Percentiles rank a stretch among this genome's conserved stretches.
These are phyloP conservation scores for Channa argus DNA, from an alignment of 2,113 vertebrate species.

Conservation along the genomic window DNA sequence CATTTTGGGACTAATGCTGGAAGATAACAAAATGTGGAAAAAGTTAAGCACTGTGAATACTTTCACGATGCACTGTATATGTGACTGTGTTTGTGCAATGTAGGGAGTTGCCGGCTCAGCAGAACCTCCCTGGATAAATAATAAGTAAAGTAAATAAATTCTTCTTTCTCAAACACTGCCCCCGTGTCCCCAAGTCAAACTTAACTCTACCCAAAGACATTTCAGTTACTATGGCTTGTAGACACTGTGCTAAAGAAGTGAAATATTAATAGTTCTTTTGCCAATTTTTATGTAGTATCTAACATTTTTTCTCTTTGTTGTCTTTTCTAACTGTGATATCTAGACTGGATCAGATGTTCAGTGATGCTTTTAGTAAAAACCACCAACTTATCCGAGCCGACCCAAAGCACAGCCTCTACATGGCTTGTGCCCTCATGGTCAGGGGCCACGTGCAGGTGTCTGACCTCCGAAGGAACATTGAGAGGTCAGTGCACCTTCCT, in stretches of 20 bases:
- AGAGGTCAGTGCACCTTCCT: slow-evolving; percentile 83
- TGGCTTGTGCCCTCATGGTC: slow-evolving; percentile 95
- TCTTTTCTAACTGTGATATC: slow-evolving; percentile 7
- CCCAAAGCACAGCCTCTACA: slow-evolving; percentile 90
- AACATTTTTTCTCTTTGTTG: not conserved
- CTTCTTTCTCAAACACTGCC: not conserved
- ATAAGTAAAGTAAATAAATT: not conserved
- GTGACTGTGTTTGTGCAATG: slow-evolving; percentile 33
- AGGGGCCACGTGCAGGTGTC: slow-evolving; percentile 95
- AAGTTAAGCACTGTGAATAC: too few relatives aligned
- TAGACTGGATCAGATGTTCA: slow-evolving; percentile 98
- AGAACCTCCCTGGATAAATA: slow-evolving; percentile 34
- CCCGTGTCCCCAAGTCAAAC: not conserved
- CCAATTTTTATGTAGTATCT: not conserved
- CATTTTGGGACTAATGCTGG: too few relatives aligned
- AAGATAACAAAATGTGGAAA: too few relatives aligned
- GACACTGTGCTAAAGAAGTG: not conserved
- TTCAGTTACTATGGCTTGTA: not conserved
- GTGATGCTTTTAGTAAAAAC: slow-evolving; percentile 95
- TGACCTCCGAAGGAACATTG: slow-evolving; percentile 96
- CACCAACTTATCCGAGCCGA: slow-evolving; percentile 93
- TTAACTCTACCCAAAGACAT: not conserved
- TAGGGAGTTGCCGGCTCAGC: slow-evolving; percentile 38
- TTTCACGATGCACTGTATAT: not conserved
- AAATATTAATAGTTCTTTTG: not conserved